Percentiles rank a stretch among this genome's conserved stretches.
phyloP scores from a whole-genome alignment of 2,797 vertebrate species.

The Argya squamiceps region DNA sequence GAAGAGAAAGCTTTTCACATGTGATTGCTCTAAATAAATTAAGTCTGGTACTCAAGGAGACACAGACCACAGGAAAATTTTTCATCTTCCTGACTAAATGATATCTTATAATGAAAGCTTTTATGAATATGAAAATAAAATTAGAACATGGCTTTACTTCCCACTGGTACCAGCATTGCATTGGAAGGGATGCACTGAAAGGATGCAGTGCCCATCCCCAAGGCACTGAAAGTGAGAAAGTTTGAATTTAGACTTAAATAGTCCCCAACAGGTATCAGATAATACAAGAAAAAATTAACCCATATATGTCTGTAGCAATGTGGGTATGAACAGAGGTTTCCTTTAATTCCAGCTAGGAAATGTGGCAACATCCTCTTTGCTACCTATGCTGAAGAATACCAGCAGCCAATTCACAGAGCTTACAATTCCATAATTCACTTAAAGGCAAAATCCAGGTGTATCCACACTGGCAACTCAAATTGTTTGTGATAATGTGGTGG shows the following conservation, averaged over 20 bases:
- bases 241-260: neutral
- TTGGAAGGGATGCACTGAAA: neutral
- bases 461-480: neutral
- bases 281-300: neutral
- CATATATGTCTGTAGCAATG: neutral
- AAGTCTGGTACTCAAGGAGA: neutral
- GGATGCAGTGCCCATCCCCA: neutral
- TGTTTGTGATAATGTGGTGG: neutral
- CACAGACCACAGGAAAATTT: neutral
- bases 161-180: neutral
- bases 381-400: neutral
- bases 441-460: neutral
- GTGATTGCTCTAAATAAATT: neutral
- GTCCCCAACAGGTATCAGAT: neutral
- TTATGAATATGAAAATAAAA: neutral
- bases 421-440: rapidly evolving
- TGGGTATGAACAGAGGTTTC: neutral
- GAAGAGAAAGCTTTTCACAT: neutral
- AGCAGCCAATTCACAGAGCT: neutral
- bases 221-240: neutral
- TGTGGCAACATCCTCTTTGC: neutral
- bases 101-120: neutral
- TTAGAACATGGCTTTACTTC: neutral
- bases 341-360: neutral
- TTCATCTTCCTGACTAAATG: neutral